Base-by-base conservation (phyloP, 1,140 invertebrate species). In the Aphelenchoides avenae region DNA sequence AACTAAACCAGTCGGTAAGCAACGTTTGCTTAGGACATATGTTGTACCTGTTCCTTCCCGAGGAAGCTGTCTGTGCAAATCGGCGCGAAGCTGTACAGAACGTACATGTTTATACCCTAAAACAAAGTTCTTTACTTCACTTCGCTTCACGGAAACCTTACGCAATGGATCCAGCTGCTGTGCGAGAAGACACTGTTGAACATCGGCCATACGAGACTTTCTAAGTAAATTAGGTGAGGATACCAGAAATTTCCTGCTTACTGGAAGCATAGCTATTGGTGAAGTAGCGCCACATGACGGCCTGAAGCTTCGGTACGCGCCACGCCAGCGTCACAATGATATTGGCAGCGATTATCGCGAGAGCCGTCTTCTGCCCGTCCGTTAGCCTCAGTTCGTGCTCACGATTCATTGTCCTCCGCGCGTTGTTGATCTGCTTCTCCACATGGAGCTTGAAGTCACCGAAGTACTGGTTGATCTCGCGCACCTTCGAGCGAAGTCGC, bases 61-160 rank as follows among this genome's bases (percentile, higher is more conserved):
- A 94, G 31, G 22, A 76, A 80, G 41, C 85, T 80, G n/a, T 83
- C 70, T n/a, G 87, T 83, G 43, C 85, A 71, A 70, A 80, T 70
- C 33, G 68, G 69, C 29, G 80, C 78, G 69, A 86, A 96, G 70
- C 86, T 91, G 73, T 91, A 86, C 20, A 96, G 79, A 20, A 93
- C 91, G 81, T 89, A 93, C 92, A 97, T 96, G 79, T 97, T 97
- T 33, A 86, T 84, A 69, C 84, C 84, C 43, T 96, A n/a, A n/a
- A n/a, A n/a, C n/a, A n/a, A n/a, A n/a, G n/a, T n/a, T n/a, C n/a
- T n/a, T n/a, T n/a, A n/a, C n/a, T n/a, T n/a, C n/a, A n/a, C n/a
- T n/a, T n/a, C n/a, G n/a, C n/a, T n/a, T n/a, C n/a, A n/a, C n/a
- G n/a, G n/a, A n/a, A n/a, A n/a, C n/a, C n/a, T n/a, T n/a, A n/a